Conservation (phyloP, 1,140 invertebrate species). For the Papilio helenus region DNA sequence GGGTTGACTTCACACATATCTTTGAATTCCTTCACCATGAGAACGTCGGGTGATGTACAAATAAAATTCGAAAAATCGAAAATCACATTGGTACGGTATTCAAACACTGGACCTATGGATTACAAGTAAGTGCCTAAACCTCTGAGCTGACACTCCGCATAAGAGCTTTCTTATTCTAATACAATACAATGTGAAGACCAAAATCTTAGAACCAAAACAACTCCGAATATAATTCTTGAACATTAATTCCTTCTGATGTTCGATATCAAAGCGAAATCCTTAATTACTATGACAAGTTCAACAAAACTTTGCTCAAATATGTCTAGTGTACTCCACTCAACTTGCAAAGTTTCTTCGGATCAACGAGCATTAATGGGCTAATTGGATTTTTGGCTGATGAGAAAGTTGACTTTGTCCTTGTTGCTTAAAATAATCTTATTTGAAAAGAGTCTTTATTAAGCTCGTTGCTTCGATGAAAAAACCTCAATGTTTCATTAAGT, state of each 20-base stretch:
- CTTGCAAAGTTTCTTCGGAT: background rate
- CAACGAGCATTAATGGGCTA: background rate
- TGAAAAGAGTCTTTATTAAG: too few relatives aligned
- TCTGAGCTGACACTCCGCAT: too few relatives aligned
- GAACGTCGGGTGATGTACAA: too few relatives aligned
- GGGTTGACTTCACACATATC: too few relatives aligned
- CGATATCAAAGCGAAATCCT: background rate
- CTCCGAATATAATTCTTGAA: background rate
- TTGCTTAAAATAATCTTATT: background rate
- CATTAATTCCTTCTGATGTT: conserved; percentile 4
- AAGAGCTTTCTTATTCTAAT: too few relatives aligned
- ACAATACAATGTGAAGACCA: background rate
- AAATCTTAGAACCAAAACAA: background rate
- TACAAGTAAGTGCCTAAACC: too few relatives aligned
- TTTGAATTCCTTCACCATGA: too few relatives aligned
- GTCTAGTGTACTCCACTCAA: background rate
- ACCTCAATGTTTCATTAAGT: too few relatives aligned
- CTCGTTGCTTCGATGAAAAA: too few relatives aligned
- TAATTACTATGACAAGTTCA: conserved; percentile 10
- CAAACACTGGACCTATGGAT: too few relatives aligned
- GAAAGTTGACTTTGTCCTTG: background rate
- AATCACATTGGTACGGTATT: too few relatives aligned
- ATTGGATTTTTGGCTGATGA: background rate
- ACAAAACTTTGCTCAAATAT: conserved; percentile 6
- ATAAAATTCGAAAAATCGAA: too few relatives aligned